Percentiles rank a stretch among this genome's conserved stretches.
Evolutionary conservation across 2,797 vertebrate species (phyloP).

Genomic region (Morus bassanus): DNA sequence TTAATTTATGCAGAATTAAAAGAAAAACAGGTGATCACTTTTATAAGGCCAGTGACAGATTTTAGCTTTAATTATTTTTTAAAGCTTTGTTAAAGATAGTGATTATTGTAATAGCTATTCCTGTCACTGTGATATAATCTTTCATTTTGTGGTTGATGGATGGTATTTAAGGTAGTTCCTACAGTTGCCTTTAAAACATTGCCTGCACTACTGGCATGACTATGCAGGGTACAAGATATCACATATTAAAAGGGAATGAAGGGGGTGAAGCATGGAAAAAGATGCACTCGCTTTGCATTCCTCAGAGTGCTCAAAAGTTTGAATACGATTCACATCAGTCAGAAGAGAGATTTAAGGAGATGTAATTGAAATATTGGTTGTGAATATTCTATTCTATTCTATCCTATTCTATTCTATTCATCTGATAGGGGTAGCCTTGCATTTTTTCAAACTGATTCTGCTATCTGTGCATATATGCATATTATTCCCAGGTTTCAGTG

Average conservation of each 20-base stretch:
- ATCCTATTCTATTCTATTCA: not conserved
- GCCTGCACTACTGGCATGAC: not conserved
- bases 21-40: constrained; percentile 54
- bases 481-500: not conserved
- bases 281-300: not conserved
- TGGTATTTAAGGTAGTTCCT: constrained; percentile 21
- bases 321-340: not conserved
- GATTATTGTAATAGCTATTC: constrained; percentile 26
- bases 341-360: not conserved
- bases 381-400: not conserved
- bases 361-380: not conserved
- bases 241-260: not conserved
- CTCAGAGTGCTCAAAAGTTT: not conserved
- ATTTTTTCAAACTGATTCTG: not conserved
- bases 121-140: constrained; percentile 41
- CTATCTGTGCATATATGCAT: not conserved
- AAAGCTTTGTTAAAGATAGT: constrained; percentile 52
- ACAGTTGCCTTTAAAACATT: not conserved
- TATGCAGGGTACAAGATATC: not conserved
- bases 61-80: constrained; percentile 67
- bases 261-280: not conserved
- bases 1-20: constrained; percentile 66
- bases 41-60: constrained; percentile 52
- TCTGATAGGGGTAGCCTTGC: not conserved
- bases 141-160: constrained; percentile 47